A percentile compares a stretch with the other conserved stretches of the same genome.
Conservation (phyloP, 2,888 invertebrate genomes). For the Campoplex nolae region DNA sequence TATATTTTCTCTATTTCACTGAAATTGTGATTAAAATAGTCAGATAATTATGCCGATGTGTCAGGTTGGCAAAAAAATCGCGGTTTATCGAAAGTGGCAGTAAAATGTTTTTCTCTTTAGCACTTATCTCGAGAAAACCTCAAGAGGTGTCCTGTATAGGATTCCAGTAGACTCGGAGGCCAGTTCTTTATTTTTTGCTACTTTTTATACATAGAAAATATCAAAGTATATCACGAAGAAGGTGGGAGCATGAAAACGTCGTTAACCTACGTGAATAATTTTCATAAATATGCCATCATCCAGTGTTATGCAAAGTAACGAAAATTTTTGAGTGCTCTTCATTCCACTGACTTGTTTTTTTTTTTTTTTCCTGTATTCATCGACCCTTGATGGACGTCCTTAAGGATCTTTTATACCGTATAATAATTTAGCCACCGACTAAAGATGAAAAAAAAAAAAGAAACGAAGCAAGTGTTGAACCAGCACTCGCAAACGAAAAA, state of each 20-base stretch:
- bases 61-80: background rate
- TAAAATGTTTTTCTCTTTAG: background rate
- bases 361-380: background rate
- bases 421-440: constrained; percentile 12
- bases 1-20: background rate
- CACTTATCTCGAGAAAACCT: background rate
- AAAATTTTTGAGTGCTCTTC: constrained; percentile 25
- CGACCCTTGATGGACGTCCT: constrained; percentile 13
- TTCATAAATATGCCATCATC: constrained; percentile 23
- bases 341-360: background rate
- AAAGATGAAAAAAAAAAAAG: constrained; percentile 12
- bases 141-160: background rate
- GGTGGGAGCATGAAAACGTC: background rate
- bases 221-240: background rate
- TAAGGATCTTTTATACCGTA: constrained; percentile 21
- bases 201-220: background rate
- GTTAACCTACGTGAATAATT: constrained; percentile 8
- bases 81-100: background rate
- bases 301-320: constrained; percentile 14
- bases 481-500: constrained; percentile 7
- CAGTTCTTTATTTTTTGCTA: background rate
- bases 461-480: constrained; percentile 33
- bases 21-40: background rate
- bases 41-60: background rate
- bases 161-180: background rate